phyloP scores from a whole-genome alignment of 2,113 vertebrate species.

The Anolis sagrei region DNA sequence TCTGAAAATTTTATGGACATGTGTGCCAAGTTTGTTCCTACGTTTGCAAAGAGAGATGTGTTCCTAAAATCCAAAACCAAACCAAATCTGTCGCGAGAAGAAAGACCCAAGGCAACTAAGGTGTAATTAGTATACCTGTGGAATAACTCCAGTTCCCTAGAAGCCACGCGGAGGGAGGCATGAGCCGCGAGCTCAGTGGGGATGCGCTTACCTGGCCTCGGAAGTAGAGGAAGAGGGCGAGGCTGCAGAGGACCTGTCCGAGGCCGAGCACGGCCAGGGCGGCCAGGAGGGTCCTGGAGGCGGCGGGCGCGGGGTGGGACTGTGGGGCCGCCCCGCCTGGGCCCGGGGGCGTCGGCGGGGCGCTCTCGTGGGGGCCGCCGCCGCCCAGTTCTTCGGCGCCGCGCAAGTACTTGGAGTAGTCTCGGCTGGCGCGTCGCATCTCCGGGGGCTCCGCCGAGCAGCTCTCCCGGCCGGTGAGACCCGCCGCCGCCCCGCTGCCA shows the following conservation, averaged over 20 bases:
- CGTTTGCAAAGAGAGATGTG: too few species aligned
- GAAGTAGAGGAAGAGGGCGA: conserved; percentile 92
- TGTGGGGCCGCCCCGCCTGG: conserved; percentile 32
- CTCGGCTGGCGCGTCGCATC: conserved; percentile 79
- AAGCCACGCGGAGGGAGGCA: too few species aligned
- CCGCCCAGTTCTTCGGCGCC: conserved; percentile 74
- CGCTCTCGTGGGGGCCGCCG: conserved; percentile 51
- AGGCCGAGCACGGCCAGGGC: conserved; percentile 89
- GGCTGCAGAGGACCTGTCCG: conserved; percentile 93
- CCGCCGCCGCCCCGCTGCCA: neutral
- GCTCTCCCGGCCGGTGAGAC: neutral
- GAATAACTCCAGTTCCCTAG: too few species aligned
- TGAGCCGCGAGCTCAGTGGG: too few species aligned
- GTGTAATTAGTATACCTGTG: too few species aligned
- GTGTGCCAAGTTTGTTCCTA: too few species aligned
- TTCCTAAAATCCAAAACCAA: too few species aligned
- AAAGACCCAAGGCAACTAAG: too few species aligned
- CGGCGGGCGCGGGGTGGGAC: conserved; percentile 37
- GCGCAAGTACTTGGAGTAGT: conserved; percentile 79
- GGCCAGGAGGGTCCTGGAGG: conserved; percentile 80
- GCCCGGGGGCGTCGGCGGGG: conserved; percentile 30
- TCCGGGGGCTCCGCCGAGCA: conserved; percentile 40
- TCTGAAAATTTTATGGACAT: too few species aligned
- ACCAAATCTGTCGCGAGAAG: too few species aligned
- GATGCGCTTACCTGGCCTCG: conserved; percentile 83